Evolutionary conservation across 2,888 invertebrate genomes (phyloP).

Genomic region (Stramonita haemastoma): DNA sequence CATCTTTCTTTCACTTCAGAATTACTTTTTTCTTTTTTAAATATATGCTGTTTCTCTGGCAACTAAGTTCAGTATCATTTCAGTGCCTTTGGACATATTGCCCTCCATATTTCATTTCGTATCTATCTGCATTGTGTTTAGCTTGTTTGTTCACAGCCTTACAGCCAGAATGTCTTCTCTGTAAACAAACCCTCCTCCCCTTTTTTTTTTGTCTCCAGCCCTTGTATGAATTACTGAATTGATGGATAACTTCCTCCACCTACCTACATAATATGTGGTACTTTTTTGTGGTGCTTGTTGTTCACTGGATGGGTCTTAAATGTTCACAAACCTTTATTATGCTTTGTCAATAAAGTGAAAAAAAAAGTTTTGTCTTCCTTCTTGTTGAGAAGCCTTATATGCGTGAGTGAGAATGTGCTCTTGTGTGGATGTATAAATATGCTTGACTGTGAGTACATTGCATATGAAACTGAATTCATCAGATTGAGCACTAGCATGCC

Average conservation of each 20-base stretch:
- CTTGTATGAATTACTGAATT: neutral
- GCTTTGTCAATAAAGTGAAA: slow-evolving; percentile 22
- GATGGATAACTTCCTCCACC: neutral
- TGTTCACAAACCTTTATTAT: slow-evolving; percentile 10
- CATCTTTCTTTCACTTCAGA: neutral
- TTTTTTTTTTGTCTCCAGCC: neutral
- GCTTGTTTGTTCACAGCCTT: slow-evolving; percentile 19
- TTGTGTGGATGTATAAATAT: no score
- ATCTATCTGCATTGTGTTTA: neutral
- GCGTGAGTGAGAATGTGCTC: neutral
- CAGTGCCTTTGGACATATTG: slow-evolving; percentile 16
- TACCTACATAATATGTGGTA: slow-evolving; percentile 6
- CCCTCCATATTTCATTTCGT: neutral
- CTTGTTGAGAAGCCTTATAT: neutral
- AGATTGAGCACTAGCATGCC: no score
- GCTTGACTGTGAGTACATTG: no score
- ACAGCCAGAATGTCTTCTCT: neutral
- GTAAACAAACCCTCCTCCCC: neutral
- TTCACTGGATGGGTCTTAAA: slow-evolving; percentile 28
- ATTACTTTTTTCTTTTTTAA: neutral
- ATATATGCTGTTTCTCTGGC: neutral
- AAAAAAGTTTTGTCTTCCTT: neutral
- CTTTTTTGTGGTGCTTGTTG: slow-evolving; percentile 25
- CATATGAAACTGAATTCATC: no score
- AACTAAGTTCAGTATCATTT: neutral